A percentile compares a stretch with the other conserved stretches of the same genome.
Conservation (phyloP, 2,113 vertebrate species). For the Pomatorhinus ruficollis region DNA sequence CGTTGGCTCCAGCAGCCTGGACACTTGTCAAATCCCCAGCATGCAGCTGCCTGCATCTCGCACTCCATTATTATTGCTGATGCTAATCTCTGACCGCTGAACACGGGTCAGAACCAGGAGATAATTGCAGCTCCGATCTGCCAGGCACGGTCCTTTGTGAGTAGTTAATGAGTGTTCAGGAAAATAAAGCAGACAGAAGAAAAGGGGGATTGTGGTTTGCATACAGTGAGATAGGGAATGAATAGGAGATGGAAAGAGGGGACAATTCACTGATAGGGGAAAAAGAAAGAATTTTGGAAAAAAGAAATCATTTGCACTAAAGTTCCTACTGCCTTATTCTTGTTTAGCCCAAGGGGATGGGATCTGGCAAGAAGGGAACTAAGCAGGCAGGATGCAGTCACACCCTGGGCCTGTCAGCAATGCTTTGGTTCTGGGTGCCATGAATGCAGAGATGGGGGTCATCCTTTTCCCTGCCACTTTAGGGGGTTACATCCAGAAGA, state of each 20-base stretch:
- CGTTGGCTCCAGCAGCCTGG: not conserved
- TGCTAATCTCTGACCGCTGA: constrained; percentile 65
- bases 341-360: not conserved
- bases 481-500: not conserved
- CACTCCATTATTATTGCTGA: constrained; percentile 68
- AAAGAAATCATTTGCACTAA: constrained; percentile 26
- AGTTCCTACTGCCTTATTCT: not conserved
- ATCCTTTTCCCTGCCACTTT: not conserved
- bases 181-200: constrained; percentile 72
- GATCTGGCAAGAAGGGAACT: not conserved
- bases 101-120: constrained; percentile 69
- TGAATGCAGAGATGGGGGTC: not conserved
- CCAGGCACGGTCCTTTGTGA: constrained; percentile 72
- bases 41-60: constrained; percentile 10
- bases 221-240: constrained; percentile 61
- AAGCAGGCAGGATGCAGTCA: not conserved
- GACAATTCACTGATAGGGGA: constrained; percentile 31
- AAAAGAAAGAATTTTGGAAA: constrained; percentile 48
- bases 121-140: constrained; percentile 69
- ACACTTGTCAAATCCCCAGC: constrained; percentile 48
- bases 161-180: constrained; percentile 70
- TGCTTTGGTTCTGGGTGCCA: not conserved
- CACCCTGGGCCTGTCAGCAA: not conserved
- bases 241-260: constrained; percentile 54
- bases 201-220: constrained; percentile 70